These are phyloP conservation scores for Mamestra brassicae DNA, from an alignment of 2,888 invertebrate species.

Conservation along the genomic window DNA sequence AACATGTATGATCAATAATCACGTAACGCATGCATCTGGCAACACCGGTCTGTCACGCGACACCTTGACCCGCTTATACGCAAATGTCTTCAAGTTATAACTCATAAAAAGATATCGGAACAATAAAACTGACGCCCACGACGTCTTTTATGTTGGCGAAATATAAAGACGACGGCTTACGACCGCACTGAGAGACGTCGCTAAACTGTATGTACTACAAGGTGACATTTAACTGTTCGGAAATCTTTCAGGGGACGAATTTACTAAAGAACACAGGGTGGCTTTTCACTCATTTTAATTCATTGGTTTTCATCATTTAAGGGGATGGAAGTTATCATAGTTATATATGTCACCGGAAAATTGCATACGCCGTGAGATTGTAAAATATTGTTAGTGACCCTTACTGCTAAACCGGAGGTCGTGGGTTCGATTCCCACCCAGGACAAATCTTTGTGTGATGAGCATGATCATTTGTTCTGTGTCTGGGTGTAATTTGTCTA, in stretches of 20 bases:
- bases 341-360: no score
- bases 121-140: conserved; percentile 52
- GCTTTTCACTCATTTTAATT: no score
- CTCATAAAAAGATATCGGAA: conserved; percentile 41
- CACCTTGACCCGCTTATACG: conserved; percentile 45
- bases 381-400: no score
- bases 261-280: neutral
- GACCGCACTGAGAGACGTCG: neutral
- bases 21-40: conserved; percentile 42
- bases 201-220: neutral
- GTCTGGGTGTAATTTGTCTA: no score
- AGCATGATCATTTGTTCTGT: no score
- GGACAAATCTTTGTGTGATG: no score
- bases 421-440: no score
- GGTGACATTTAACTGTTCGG: no score
- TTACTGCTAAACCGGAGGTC: no score
- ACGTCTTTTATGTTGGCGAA: conserved; percentile 12
- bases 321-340: no score
- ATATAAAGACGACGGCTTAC: conserved; percentile 1
- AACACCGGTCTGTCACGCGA: conserved; percentile 40
- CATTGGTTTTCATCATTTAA: no score
- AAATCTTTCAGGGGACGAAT: neutral
- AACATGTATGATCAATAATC: conserved; percentile 19
- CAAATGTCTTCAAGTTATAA: conserved; percentile 35
- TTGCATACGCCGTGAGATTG: no score